phyloP scores from a whole-genome alignment of 2,113 vertebrate genomes.

The Apteryx owenii region DNA sequence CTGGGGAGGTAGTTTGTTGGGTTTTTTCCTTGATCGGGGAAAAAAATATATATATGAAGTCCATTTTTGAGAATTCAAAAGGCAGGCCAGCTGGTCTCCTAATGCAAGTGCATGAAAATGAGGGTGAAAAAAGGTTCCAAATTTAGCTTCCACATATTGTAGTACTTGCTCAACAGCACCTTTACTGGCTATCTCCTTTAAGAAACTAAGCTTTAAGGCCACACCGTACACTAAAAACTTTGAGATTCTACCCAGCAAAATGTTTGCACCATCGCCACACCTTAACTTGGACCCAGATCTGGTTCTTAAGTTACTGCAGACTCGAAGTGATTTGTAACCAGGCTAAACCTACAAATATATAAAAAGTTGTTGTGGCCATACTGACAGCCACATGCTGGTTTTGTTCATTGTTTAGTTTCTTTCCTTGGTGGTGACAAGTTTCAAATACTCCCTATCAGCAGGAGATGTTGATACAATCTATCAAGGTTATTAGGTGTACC shows the following conservation, averaged over 20 bases:
- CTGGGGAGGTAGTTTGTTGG: too few relatives aligned
- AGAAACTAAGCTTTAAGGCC: background rate
- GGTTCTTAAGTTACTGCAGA: background rate
- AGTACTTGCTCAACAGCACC: background rate
- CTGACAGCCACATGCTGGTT: background rate
- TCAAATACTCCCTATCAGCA: background rate
- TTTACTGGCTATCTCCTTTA: background rate
- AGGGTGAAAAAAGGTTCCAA: background rate
- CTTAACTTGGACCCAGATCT: background rate
- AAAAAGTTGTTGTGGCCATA: background rate
- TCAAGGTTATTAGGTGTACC: background rate
- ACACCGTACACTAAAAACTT: background rate
- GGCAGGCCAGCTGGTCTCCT: background rate
- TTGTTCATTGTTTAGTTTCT: background rate
- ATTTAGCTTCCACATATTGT: background rate
- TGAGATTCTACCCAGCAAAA: background rate
- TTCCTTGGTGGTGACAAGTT: background rate
- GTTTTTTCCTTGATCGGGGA: background rate
- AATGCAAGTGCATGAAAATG: background rate
- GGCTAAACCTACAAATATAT: background rate
- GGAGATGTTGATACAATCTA: background rate
- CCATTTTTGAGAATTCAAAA: background rate
- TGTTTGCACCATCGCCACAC: accelerated
- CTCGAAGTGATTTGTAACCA: background rate
- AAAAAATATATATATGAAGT: background rate